Evolutionary conservation across 2,797 vertebrate genomes (phyloP), one percentile per base, ranked within the genome.

Genomic region (Erpetoichthys calabaricus): DNA sequence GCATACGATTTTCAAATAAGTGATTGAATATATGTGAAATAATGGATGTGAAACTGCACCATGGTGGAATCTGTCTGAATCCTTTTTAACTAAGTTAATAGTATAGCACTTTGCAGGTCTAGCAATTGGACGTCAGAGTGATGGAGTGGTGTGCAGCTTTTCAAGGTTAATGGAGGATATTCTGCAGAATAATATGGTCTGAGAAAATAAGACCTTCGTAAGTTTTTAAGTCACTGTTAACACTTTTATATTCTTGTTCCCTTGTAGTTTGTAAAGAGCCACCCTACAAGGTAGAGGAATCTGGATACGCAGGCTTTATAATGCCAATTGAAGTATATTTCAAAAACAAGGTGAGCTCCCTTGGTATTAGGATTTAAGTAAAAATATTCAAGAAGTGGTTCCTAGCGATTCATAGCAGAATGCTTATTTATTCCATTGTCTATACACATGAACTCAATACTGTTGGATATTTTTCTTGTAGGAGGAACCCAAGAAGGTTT

Each of bases 261-360:
- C 68, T 63, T 62, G 51, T 75, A 99, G 95, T 95, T 70, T 97
- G 94, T 80, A 99, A 98, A 77, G 94, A 99, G 77, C 95, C 95
- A 56, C 94, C 91, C 3, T 99, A 98, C 80, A 98, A 96, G 79
- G 94, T 99, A 75, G 95, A 99, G 67, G 95, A 99, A 78, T 94
- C 92, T 49, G 95, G 95, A 57, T 99, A 97, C 1, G 94, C 95
- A 45, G 95, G 95, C 65, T 99, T 99, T 83, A 93, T 98, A 70
- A 94, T 99, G 89, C 95, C 93, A 50, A 99, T 99, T 61, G 95
- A 99, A 75, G 94, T 99, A 65, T 86, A 99, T 86, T 99, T 99
- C 82, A 99, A 91, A 76, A 99, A 98, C 79, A 98, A 90, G 93
- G 95, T 96, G 77, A 76, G 79, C 53, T 65, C 60, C 67, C 25